Evolutionary conservation across 1,140 invertebrate genomes (phyloP), one percentile per base, ranked within the genome.

Genomic region (Augochlora pura): DNA sequence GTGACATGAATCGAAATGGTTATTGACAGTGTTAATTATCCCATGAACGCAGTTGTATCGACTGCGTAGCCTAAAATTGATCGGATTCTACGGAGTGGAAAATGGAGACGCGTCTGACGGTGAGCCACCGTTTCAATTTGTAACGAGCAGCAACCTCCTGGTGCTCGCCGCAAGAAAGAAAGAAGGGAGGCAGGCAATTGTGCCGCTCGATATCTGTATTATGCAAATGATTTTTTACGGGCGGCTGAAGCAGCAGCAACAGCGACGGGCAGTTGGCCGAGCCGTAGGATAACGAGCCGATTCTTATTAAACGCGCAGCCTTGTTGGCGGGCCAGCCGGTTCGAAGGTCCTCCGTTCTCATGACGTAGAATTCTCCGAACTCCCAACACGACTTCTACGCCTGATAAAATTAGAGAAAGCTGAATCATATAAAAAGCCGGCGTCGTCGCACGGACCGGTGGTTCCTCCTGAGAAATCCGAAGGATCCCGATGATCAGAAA

Each of bases 321-420:
- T 54, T 54, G 16, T 54, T 46, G 49, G 49, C 49, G 49, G 14
- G 14, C 16, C 16, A 18, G 46, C 21, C 59, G 49, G 10, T n/a
- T 18, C 39, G 74, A 69, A 69, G 54, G 39, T 69, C 68, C 46
- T 42, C 8, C 3, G 5, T 32, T 32, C 32, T 32, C 32, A 4
- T 64, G 59, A 77, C 75, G 76, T 71, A 27, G 12, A 39, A 77
- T 70, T 52, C 75, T 18, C 10, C 25, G 75, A 77, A 77, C 32
- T 32, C 8, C 42, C 46, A 59, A 71, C 54, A 71, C 32, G 18
- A n/a, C 69, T 16, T 3, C 42, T 12, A 12, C 42, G 10, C 9
- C 7, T 16, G 59, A 12, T 64, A 64, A 64, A 71, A 71, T 77
- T 71, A 38, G 52, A 49, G 49, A 73, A 59, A 38, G 39, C 6